Base-by-base conservation (phyloP, 2,113 vertebrate genomes). In the Phalacrocorax brasilianus region DNA sequence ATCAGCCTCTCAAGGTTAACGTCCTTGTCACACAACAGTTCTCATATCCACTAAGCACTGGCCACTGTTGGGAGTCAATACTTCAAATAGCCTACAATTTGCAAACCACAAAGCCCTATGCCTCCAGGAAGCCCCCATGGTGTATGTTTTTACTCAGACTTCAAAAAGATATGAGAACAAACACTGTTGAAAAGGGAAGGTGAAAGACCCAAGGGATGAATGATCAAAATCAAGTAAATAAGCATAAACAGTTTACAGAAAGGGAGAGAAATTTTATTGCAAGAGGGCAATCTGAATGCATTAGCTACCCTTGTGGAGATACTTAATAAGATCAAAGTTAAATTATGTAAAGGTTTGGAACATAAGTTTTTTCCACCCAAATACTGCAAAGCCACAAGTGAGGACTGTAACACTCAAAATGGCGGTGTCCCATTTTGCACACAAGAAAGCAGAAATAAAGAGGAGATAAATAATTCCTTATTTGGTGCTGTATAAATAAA, bases 101-200 rank as follows among this genome's bases (percentile, higher is more conserved):
- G 82, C 92, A 91, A 91, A 85, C 44, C 79, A 92, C 95, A 94
- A 96, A 94, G 90, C 82, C 74, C 74, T 30, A 9, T 18, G 61
- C 77, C 66, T 89, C 77, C 78, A 70, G 88, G 90, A 93, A 96
- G 91, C 88, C 78, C 89, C 94, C 5, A 42, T 49, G 40, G 83
- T 52, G 86, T 40, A 61, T 92, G 84, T 79, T 94, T 96, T 85
- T 26, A 76, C 75, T 93, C 71, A 75, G 77, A 81, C 95, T 97
- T 91, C 94, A 96, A 96, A 94, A 94, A 75, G 78, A 42, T 52
- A 91, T 10, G 63, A 65, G 92, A 95, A 88, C 50, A 88, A 90
- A 93, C 73, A 53, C 83, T 44, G 42, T 44, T 88, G 80, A 74
- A 93, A 96, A 93, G 86, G 86, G 76, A 97, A 97, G 95, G 96